Conservation (phyloP, 2,888 invertebrate genomes). For the Nemotelus nigrinus region DNA sequence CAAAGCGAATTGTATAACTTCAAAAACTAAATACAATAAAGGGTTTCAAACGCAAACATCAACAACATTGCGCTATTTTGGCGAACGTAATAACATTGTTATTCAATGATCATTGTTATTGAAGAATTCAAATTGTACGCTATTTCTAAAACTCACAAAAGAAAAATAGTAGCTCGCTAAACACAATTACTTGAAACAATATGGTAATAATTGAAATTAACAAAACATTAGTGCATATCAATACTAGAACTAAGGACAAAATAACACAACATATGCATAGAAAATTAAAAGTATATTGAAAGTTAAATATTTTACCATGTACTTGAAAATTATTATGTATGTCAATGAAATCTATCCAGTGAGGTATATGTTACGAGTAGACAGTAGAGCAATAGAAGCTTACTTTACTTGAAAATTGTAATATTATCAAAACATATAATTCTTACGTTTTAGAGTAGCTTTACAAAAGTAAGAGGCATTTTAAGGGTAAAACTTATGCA, state of each 20-base stretch:
- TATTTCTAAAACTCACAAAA: background rate
- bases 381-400: conserved; percentile 9
- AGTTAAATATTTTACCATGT: conserved; percentile 38
- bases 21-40: conserved; percentile 32
- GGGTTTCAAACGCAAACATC: conserved; percentile 35
- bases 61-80: background rate
- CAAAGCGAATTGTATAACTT: background rate
- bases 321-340: conserved; percentile 33
- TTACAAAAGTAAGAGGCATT: background rate
- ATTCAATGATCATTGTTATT: background rate
- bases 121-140: background rate
- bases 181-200: conserved; percentile 2
- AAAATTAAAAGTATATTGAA: conserved; percentile 34
- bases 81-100: background rate
- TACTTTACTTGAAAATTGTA: conserved; percentile 1
- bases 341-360: conserved; percentile 30
- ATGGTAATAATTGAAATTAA: conserved; percentile 13
- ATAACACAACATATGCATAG: conserved; percentile 14
- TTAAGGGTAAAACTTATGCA: conserved; percentile 5
- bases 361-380: conserved; percentile 23
- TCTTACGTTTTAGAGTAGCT: background rate
- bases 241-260: conserved; percentile 28
- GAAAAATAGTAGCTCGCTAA: conserved; percentile 17
- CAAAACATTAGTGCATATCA: conserved; percentile 41
- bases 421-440: conserved; percentile 3